phyloP scores from a whole-genome alignment of 2,888 invertebrate species.

The Brassicogethes aeneus region DNA sequence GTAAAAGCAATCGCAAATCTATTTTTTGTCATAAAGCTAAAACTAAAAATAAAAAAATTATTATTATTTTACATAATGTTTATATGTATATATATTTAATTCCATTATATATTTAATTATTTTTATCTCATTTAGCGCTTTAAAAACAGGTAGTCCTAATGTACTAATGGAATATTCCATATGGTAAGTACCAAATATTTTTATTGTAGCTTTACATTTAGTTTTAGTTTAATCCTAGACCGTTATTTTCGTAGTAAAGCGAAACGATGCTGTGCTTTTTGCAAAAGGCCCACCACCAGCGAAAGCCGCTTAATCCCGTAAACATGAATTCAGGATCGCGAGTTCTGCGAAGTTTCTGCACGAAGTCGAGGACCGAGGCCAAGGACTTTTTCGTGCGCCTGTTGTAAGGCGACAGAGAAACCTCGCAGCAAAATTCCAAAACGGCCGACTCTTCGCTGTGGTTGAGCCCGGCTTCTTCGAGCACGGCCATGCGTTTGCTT shows the following conservation, averaged over 20 bases:
- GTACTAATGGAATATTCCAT: too few species aligned
- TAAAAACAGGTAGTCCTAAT: too few species aligned
- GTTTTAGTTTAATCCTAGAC: too few species aligned
- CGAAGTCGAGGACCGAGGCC: slow-evolving; percentile 52
- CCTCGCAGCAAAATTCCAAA: slow-evolving; percentile 66
- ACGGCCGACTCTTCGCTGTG: slow-evolving; percentile 54
- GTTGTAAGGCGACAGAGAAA: slow-evolving; percentile 60
- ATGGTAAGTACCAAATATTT: too few species aligned
- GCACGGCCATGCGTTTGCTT: slow-evolving; percentile 65
- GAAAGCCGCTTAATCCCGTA: slow-evolving; percentile 60
- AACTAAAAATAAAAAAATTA: too few species aligned
- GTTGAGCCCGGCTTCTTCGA: slow-evolving; percentile 58
- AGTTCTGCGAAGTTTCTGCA: slow-evolving; percentile 52
- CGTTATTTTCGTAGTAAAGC: slow-evolving; percentile 44
- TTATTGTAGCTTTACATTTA: too few species aligned
- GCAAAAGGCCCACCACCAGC: slow-evolving; percentile 80
- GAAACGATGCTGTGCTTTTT: slow-evolving; percentile 70
- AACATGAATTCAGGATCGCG: slow-evolving; percentile 59
- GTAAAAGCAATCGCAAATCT: too few species aligned
- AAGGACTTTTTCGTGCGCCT: slow-evolving; percentile 62
- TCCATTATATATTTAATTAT: too few species aligned
- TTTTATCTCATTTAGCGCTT: too few species aligned
- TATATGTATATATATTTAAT: too few species aligned
- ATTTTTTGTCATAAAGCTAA: too few species aligned
- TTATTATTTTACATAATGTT: too few species aligned